These are phyloP conservation scores for Acanthochromis polyacanthus DNA, from an alignment of 2,113 vertebrate species.

Conservation along the genomic window DNA sequence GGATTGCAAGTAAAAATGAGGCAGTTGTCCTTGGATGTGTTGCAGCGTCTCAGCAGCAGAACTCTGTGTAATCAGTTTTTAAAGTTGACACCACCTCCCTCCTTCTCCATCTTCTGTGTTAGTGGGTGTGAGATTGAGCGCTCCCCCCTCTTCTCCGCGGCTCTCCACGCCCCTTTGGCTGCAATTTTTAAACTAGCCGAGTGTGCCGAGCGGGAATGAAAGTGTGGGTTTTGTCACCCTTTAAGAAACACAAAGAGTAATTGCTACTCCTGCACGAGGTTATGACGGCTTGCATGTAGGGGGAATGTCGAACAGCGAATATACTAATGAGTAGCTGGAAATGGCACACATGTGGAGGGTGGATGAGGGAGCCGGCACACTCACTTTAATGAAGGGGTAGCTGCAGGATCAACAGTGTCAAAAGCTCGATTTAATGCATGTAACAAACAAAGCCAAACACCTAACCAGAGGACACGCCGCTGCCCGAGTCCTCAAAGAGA, in stretches of 20 bases:
- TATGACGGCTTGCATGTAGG: conserved; percentile 36
- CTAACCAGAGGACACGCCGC: conserved; percentile 47
- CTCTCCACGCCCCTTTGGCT: conserved; percentile 25
- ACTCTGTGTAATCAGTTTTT: conserved; percentile 45
- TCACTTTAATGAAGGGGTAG: conserved; percentile 52
- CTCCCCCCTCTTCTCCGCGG: not conserved
- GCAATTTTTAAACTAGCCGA: conserved; percentile 51
- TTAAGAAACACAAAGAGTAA: conserved; percentile 23
- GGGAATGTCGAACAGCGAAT: conserved; percentile 27
- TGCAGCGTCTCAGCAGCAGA: conserved; percentile 1
- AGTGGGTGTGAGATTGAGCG: conserved; percentile 22
- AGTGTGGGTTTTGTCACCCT: not conserved
- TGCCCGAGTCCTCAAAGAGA: conserved; percentile 54
- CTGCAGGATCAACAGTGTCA: conserved; percentile 31
- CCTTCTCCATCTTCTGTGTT: conserved; percentile 39
- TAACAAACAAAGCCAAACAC: conserved; percentile 59
- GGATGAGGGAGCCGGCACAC: not conserved
- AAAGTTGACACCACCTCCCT: conserved; percentile 32
- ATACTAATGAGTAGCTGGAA: conserved; percentile 28
- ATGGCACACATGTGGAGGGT: not conserved
- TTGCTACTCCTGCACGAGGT: conserved; percentile 12
- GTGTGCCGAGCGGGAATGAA: conserved; percentile 29
- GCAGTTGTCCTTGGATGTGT: conserved; percentile 30
- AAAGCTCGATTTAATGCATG: conserved; percentile 54
- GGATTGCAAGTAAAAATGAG: conserved; percentile 13